Evolutionary conservation across 92 coral and sea anemone genomes (phyloP).

Genomic region (Palythoa caribaeorum): DNA sequence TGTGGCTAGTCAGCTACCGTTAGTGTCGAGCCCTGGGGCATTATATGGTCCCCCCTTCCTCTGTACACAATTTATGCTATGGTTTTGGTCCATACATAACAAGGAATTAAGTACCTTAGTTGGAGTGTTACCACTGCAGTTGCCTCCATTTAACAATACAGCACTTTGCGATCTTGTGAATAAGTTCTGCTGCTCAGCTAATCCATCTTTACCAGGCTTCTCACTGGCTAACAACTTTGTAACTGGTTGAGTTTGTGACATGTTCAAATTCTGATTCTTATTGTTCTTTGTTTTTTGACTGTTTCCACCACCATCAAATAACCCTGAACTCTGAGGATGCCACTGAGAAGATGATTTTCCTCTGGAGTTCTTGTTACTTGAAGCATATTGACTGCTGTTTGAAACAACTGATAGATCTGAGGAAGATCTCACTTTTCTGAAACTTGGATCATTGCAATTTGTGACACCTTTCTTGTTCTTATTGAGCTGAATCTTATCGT

Average conservation of each 20-base stretch:
- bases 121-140: not conserved
- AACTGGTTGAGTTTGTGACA: not conserved
- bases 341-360: slow-evolving; percentile 12
- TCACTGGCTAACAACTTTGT: not conserved
- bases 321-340: slow-evolving; percentile 4
- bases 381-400: not conserved
- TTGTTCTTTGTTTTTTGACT: slow-evolving; percentile 8
- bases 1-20: too few relatives aligned
- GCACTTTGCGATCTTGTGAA: not conserved
- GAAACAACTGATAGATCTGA: slow-evolving; percentile 39
- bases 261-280: not conserved
- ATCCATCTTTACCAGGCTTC: not conserved
- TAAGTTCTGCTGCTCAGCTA: not conserved
- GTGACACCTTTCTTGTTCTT: slow-evolving; percentile 28
- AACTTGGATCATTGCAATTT: slow-evolving; percentile 5
- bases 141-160: not conserved
- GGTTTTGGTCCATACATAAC: too few relatives aligned
- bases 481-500: slow-evolving; percentile 27
- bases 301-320: not conserved
- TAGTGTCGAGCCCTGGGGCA: too few relatives aligned
- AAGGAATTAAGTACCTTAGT: not conserved
- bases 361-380: not conserved
- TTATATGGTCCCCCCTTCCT: too few relatives aligned
- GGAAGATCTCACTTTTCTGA: slow-evolving; percentile 61
- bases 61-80: too few relatives aligned